Evolutionary conservation across 2,888 invertebrate genomes (phyloP).

Genomic region (Drymonia ruficornis): DNA sequence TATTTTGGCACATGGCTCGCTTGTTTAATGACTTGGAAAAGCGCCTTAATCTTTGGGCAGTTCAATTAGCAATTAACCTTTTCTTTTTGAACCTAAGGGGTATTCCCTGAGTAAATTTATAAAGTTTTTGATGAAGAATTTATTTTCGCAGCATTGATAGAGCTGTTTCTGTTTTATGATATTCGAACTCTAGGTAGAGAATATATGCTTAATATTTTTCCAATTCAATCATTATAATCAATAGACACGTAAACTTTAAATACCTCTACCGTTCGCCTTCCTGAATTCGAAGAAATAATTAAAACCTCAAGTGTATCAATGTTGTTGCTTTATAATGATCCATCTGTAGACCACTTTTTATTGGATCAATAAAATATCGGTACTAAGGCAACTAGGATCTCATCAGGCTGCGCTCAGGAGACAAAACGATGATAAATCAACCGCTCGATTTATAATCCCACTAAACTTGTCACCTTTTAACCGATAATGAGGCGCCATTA

Average conservation of each 20-base stretch:
- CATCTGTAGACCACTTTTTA: constrained; percentile 37
- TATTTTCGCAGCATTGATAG: no score
- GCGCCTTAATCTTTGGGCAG: constrained; percentile 16
- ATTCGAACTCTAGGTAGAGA: no score
- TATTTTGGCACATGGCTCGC: constrained; percentile 58
- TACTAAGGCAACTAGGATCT: constrained; percentile 51
- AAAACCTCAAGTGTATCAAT: background rate
- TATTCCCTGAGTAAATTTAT: no score
- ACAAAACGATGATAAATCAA: constrained; percentile 70
- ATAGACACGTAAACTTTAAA: no score
- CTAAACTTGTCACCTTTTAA: constrained; percentile 71
- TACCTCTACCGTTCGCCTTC: background rate
- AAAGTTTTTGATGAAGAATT: no score
- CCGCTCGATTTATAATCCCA: constrained; percentile 60
- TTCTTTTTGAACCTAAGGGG: no score
- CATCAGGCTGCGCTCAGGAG: constrained; percentile 52
- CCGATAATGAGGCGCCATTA: constrained; percentile 65
- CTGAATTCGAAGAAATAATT: background rate
- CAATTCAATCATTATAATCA: no score
- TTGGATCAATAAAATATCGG: constrained; percentile 61
- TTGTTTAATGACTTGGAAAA: constrained; percentile 53
- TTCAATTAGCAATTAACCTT: constrained; percentile 21
- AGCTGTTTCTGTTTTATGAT: no score
- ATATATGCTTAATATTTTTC: no score
- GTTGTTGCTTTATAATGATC: background rate